A percentile compares a stretch with the other conserved stretches of the same genome.
phyloP scores from a whole-genome alignment of 1,140 invertebrate genomes.

The Drosophila orena region DNA sequence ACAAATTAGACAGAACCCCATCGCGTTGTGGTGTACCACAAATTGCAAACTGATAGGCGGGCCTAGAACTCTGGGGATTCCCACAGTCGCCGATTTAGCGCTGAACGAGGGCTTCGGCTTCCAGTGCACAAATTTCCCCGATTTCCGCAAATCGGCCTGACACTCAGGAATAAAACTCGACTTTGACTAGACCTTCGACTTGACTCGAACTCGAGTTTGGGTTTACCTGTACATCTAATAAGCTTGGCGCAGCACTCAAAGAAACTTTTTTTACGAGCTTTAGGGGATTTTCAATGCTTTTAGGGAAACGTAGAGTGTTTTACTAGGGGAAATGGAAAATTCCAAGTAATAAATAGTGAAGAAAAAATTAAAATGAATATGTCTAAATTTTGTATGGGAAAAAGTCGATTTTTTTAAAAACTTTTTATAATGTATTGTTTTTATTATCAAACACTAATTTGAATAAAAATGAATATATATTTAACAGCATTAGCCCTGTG shows the following conservation, averaged over 20 bases:
- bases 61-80: slow-evolving; percentile 19
- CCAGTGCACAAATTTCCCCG: slow-evolving; percentile 21
- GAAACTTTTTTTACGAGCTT: background rate
- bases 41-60: slow-evolving; percentile 15
- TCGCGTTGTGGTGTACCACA: slow-evolving; percentile 27
- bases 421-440: too few relatives aligned
- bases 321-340: too few relatives aligned
- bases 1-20: slow-evolving; percentile 12
- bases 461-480: too few relatives aligned
- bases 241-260: slow-evolving; percentile 10
- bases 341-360: too few relatives aligned
- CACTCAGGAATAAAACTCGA: slow-evolving; percentile 3
- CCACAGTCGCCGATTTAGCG: slow-evolving; percentile 21
- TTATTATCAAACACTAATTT: too few relatives aligned
- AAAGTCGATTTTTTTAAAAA: too few relatives aligned
- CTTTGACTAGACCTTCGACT: slow-evolving; percentile 1
- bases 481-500: too few relatives aligned
- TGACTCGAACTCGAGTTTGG: slow-evolving; percentile 10
- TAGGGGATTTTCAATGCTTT: background rate
- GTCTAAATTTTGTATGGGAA: too few relatives aligned
- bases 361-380: too few relatives aligned
- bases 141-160: slow-evolving; percentile 24
- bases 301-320: too few relatives aligned
- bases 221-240: slow-evolving; percentile 37
- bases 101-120: slow-evolving; percentile 5